Percentiles rank a stretch among this genome's conserved stretches.
Conservation (phyloP, 1,140 invertebrate species). For the Pygmarrhopalites habei region DNA sequence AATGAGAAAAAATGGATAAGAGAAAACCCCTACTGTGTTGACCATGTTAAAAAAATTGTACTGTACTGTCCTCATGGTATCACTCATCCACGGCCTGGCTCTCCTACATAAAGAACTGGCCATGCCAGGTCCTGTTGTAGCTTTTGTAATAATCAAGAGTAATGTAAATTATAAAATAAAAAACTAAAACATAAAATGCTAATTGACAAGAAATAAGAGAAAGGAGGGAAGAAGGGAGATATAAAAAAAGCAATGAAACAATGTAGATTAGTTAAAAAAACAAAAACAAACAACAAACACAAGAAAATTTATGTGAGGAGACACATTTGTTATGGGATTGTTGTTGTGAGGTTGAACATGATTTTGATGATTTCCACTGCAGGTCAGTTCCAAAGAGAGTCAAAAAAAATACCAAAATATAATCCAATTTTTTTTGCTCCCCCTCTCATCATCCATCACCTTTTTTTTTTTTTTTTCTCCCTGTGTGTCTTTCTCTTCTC, state of each 20-base stretch:
- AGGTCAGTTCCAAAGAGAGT: no score
- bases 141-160: background rate
- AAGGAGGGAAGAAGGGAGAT: background rate
- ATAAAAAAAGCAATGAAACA: background rate
- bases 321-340: no score
- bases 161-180: background rate
- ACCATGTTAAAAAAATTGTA: constrained; percentile 4
- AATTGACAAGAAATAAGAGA: background rate
- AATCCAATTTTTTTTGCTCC: no score
- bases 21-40: background rate
- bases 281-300: no score
- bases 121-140: background rate
- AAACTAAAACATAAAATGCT: background rate
- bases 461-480: no score
- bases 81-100: constrained; percentile 4
- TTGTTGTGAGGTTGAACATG: no score
- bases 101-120: background rate
- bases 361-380: no score
- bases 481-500: no score
- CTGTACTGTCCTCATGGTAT: background rate
- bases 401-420: no score
- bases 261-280: background rate
- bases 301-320: no score
- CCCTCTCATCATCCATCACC: no score
- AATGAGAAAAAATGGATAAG: background rate